Evolutionary conservation across 2,113 vertebrate genomes (phyloP).

Genomic region (Antigone vipio): DNA sequence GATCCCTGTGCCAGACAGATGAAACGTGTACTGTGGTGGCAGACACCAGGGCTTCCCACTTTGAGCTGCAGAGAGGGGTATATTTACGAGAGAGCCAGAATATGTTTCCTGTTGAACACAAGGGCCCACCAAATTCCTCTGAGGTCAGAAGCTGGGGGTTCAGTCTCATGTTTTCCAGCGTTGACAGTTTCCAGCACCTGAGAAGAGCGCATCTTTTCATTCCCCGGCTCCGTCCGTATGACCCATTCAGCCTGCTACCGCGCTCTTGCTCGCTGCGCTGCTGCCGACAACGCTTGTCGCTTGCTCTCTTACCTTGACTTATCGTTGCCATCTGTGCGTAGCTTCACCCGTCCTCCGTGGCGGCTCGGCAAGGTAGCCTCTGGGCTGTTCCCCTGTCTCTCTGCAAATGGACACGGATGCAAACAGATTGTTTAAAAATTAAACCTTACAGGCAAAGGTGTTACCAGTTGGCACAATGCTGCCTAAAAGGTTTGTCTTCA

Average conservation of each 20-base stretch:
- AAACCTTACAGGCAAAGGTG: background rate
- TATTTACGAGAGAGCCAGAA: background rate
- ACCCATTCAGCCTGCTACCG: background rate
- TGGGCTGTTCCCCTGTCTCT: background rate
- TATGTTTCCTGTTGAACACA: background rate
- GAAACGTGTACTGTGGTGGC: background rate
- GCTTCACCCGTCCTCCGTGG: background rate
- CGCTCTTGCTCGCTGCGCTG: background rate
- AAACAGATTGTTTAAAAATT: background rate
- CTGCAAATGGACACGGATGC: background rate
- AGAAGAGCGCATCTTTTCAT: background rate
- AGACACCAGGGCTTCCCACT: background rate
- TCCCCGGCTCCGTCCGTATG: background rate
- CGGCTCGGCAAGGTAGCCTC: background rate
- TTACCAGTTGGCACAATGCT: background rate
- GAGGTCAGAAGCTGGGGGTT: background rate
- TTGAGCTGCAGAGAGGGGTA: background rate
- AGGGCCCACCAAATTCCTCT: background rate
- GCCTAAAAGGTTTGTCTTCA: background rate
- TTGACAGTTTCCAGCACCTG: background rate
- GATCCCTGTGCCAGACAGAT: background rate
- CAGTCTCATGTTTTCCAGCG: background rate
- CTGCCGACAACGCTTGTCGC: background rate
- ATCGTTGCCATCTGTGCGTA: fast-evolving
- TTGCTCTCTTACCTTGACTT: background rate